Percentiles rank a stretch among this genome's conserved stretches.
phyloP scores from a whole-genome alignment of 2,113 vertebrate species.

The Thymallus thymallus region DNA sequence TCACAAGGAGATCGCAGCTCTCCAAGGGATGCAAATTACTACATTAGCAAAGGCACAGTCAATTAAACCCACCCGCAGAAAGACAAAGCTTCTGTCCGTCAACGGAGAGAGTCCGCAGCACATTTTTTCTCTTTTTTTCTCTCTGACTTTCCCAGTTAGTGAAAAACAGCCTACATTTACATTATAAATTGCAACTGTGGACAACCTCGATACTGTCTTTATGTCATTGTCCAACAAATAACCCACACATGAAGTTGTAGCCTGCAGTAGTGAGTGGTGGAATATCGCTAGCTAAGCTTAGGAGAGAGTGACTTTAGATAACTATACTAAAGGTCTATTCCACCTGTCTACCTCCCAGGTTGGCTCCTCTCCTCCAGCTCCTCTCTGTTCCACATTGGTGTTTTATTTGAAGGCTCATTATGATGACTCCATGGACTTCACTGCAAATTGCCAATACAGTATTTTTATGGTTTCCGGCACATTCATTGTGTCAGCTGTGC shows the following conservation, averaged over 20 bases:
- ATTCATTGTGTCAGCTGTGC: slow-evolving; percentile 30
- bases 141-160: not conserved
- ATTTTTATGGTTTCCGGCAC: slow-evolving; percentile 26
- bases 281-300: not conserved
- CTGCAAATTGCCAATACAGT: slow-evolving; percentile 11
- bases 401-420: not conserved
- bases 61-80: slow-evolving; percentile 28
- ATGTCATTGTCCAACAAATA: not conserved
- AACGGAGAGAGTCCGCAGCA: not conserved
- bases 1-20: slow-evolving; percentile 28
- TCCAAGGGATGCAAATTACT: slow-evolving; percentile 37
- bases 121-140: not conserved
- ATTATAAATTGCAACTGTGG: not conserved
- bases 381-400: no score
- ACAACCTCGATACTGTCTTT: not conserved
- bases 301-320: not conserved
- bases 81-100: slow-evolving; percentile 10
- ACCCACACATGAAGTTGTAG: not conserved
- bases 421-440: not conserved
- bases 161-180: not conserved
- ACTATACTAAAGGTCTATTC: not conserved
- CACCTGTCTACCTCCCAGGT: no score
- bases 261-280: not conserved
- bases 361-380: no score
- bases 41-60: slow-evolving; percentile 31